Evolutionary conservation across 1,140 invertebrate species (phyloP).

Genomic region (Colletes latitarsis): DNA sequence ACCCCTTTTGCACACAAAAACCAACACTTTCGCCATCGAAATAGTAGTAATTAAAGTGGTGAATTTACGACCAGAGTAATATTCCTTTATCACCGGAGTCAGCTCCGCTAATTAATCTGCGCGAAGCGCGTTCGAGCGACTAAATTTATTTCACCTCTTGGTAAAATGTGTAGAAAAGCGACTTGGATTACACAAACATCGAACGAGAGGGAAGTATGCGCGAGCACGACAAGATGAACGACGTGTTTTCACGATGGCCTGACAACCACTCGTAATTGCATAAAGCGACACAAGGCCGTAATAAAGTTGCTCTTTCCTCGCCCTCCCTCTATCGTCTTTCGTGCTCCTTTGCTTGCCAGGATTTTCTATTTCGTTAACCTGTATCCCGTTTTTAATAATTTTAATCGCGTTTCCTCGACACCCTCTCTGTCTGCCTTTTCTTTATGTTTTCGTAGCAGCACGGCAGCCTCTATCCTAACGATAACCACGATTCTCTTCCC

Average conservation of each 20-base stretch:
- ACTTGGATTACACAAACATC: slow-evolving; percentile 13
- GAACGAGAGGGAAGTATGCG: slow-evolving; percentile 33
- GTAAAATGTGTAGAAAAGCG: slow-evolving; percentile 29
- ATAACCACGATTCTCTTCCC: no score
- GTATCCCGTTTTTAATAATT: slow-evolving; percentile 22
- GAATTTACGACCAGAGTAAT: no score
- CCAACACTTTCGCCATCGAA: no score
- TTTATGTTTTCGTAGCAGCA: no score
- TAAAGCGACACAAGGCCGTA: slow-evolving; percentile 62
- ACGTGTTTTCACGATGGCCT: slow-evolving; percentile 60
- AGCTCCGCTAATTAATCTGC: no score
- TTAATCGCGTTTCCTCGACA: not conserved
- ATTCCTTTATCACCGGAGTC: no score
- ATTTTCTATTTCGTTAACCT: slow-evolving; percentile 32
- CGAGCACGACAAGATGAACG: slow-evolving; percentile 49
- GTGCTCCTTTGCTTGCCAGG: not conserved
- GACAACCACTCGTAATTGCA: slow-evolving; percentile 65
- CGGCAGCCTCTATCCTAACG: no score
- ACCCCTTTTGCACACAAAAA: no score
- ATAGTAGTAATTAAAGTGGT: no score
- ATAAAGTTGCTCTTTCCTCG: slow-evolving; percentile 58
- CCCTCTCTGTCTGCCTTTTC: no score
- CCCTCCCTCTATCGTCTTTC: not conserved
- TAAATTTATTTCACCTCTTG: not conserved
- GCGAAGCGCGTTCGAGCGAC: not conserved